Conservation (phyloP, 2,888 invertebrate species). For the Rhagonycha lutea region DNA sequence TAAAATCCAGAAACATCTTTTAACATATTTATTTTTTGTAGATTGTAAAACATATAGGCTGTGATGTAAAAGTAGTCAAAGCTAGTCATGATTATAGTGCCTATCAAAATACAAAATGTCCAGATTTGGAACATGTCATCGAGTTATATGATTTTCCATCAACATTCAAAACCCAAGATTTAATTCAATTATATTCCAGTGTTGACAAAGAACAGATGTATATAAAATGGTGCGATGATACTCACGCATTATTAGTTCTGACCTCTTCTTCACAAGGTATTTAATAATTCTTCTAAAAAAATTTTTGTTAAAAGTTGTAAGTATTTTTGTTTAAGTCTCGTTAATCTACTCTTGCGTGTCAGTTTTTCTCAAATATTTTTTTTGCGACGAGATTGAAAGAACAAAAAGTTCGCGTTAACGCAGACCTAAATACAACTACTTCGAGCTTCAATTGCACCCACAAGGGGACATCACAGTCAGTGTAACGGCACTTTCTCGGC, state of each 20-base stretch:
- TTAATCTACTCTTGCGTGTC: too few species aligned
- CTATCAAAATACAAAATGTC: slow-evolving; percentile 37
- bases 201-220: slow-evolving; percentile 52
- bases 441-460: too few species aligned
- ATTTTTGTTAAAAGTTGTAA: too few species aligned
- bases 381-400: too few species aligned
- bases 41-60: slow-evolving; percentile 47
- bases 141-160: slow-evolving; percentile 53
- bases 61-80: slow-evolving; percentile 44
- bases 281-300: too few species aligned
- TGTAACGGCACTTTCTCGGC: too few species aligned
- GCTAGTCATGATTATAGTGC: slow-evolving; percentile 46
- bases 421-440: too few species aligned
- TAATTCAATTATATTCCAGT: slow-evolving; percentile 50
- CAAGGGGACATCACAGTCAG: too few species aligned
- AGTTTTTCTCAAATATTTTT: too few species aligned
- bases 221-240: slow-evolving; percentile 53
- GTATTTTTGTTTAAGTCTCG: too few species aligned
- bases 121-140: slow-evolving; percentile 52
- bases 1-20: background rate
- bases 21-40: slow-evolving; percentile 16
- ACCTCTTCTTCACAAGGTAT: slow-evolving; percentile 51
- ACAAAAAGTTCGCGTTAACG: too few species aligned
- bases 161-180: slow-evolving; percentile 50
- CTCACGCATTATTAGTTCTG: slow-evolving; percentile 52